phyloP scores from a whole-genome alignment of 1,140 invertebrate species.

The Nebria ingens region DNA sequence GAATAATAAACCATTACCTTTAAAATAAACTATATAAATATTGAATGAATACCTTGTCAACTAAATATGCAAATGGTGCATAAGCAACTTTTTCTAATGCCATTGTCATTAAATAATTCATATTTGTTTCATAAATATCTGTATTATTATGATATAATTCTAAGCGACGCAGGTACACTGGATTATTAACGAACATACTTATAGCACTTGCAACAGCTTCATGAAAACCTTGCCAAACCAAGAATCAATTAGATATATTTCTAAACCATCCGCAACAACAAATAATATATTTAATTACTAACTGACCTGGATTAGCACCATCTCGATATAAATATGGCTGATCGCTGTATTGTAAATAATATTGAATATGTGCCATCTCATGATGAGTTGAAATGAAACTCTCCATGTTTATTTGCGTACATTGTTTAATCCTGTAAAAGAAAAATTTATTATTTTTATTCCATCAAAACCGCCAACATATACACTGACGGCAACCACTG shows the following conservation, averaged over 20 bases:
- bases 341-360: constrained; percentile 70
- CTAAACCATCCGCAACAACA: background rate
- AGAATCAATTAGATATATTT: constrained; percentile 12
- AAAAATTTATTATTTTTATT: too few species aligned
- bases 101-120: constrained; percentile 71
- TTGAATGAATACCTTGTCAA: constrained; percentile 49
- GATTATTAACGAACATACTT: constrained; percentile 62
- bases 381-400: constrained; percentile 74
- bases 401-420: constrained; percentile 70
- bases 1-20: background rate
- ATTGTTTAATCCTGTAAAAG: constrained; percentile 74
- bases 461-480: too few species aligned
- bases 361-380: constrained; percentile 76
- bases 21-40: constrained; percentile 1
- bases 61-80: constrained; percentile 63
- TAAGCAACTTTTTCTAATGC: constrained; percentile 76
- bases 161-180: constrained; percentile 60
- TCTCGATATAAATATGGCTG: constrained; percentile 62
- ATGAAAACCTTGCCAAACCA: constrained; percentile 57
- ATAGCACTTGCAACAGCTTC: constrained; percentile 82
- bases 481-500: too few species aligned
- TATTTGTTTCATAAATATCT: constrained; percentile 56
- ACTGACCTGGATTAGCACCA: constrained; percentile 65
- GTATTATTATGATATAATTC: constrained; percentile 59
- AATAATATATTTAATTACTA: too few species aligned